Conservation (phyloP, 1,140 invertebrate species). For the Protaetia brevitarsis region DNA sequence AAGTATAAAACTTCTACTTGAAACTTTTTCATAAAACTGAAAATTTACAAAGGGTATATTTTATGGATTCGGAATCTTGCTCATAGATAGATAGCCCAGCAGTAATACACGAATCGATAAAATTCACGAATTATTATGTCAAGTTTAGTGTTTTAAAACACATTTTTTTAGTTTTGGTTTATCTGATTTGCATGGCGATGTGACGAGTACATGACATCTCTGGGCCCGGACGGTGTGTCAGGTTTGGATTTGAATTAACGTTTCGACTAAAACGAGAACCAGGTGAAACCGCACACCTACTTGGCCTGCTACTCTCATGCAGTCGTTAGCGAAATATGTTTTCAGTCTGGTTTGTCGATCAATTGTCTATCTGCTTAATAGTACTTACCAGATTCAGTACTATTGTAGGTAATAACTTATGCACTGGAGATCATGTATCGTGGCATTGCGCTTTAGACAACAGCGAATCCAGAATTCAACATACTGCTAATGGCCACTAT, state of each 20-base stretch:
- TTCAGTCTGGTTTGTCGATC: slow-evolving; percentile 57
- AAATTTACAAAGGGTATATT: no score
- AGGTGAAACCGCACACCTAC: slow-evolving; percentile 73
- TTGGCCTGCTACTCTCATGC: slow-evolving; percentile 91
- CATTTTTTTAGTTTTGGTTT: slow-evolving; percentile 78
- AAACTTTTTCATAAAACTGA: no score
- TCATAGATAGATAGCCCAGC: no score
- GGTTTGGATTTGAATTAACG: slow-evolving; percentile 94
- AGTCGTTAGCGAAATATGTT: slow-evolving; percentile 91
- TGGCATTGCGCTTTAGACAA: slow-evolving; percentile 87
- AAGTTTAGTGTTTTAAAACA: no score
- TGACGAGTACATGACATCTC: slow-evolving; percentile 74
- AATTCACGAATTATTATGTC: no score
- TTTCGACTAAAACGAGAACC: slow-evolving; percentile 70
- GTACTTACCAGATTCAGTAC: background rate
- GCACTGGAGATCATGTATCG: slow-evolving; percentile 89
- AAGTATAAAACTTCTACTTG: no score
- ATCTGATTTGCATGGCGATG: slow-evolving; percentile 93
- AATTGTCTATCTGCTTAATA: background rate
- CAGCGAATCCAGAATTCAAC: slow-evolving; percentile 73
- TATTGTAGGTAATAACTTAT: slow-evolving; percentile 70
- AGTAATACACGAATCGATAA: no score
- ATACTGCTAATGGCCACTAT: slow-evolving; percentile 84
- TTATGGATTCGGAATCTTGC: no score
- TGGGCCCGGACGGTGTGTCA: slow-evolving; percentile 63